Evolutionary conservation across 2,797 vertebrate species (phyloP).

Genomic region (Urocyon cinereoargenteus): DNA sequence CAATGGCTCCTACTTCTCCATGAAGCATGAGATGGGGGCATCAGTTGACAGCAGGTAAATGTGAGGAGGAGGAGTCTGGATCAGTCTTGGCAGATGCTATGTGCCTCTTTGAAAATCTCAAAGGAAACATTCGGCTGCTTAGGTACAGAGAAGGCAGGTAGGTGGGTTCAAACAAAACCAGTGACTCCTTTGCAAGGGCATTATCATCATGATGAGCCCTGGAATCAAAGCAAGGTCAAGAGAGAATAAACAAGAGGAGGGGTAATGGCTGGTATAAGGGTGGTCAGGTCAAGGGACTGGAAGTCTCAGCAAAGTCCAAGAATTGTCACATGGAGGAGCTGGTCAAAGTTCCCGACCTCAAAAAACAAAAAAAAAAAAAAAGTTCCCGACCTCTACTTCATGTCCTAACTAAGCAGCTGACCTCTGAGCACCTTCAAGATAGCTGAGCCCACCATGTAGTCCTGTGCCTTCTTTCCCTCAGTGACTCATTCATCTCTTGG

Average conservation of each 20-base stretch:
- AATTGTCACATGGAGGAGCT: neutral
- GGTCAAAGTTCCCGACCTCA: neutral
- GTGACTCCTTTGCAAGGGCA: neutral
- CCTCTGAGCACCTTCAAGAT: neutral
- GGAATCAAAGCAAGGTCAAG: neutral
- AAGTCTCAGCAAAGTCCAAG: slow-evolving; percentile 2
- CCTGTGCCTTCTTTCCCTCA: neutral
- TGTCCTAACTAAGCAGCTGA: neutral
- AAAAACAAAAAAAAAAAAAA: too few species aligned
- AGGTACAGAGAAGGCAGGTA: neutral
- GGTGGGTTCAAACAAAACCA: neutral
- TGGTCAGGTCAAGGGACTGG: neutral
- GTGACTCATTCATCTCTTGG: neutral
- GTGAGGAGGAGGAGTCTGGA: neutral
- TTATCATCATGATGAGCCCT: neutral
- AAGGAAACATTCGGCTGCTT: neutral
- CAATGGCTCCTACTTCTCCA: neutral
- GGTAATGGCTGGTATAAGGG: neutral
- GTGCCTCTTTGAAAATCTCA: neutral
- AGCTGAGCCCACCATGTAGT: neutral
- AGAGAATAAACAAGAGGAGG: neutral
- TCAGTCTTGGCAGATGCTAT: neutral
- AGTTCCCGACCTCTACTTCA: neutral
- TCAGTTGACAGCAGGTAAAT: neutral
- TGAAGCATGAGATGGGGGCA: neutral